phyloP scores from a whole-genome alignment of 2,888 invertebrate genomes.

The Melangyna quadrimaculata region DNA sequence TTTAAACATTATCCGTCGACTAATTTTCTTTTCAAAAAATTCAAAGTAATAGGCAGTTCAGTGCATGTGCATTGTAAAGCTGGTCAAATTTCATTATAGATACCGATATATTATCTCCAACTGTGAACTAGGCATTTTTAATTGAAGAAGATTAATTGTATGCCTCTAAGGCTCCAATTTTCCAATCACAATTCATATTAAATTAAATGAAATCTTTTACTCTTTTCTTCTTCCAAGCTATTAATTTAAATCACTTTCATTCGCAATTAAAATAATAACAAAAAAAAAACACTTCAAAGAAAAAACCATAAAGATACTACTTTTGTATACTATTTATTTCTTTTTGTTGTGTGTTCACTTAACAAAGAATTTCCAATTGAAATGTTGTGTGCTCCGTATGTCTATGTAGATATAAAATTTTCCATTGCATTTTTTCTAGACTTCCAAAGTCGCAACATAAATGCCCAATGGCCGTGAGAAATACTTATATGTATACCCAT shows the following conservation, averaged over 20 bases:
- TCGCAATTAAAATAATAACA: conserved; percentile 2
- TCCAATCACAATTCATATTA: not conserved
- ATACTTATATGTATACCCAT: conserved; percentile 1
- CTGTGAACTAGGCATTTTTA: not conserved
- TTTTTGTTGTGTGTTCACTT: not conserved
- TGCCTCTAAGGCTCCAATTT: not conserved
- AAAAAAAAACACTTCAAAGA: not conserved
- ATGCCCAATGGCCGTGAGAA: conserved; percentile 51
- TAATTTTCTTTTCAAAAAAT: too few relatives aligned
- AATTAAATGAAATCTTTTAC: not conserved
- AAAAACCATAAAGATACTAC: not conserved
- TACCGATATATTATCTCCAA: too few relatives aligned
- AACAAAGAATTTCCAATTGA: not conserved
- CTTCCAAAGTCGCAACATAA: conserved; percentile 53
- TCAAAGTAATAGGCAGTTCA: too few relatives aligned
- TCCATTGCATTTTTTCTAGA: conserved; percentile 34
- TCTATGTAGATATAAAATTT: not conserved
- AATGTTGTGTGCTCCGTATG: not conserved
- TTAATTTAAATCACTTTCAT: conserved; percentile 52
- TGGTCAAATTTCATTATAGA: too few relatives aligned
- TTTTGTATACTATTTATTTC: not conserved
- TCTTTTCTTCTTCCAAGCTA: not conserved
- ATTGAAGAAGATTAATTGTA: not conserved
- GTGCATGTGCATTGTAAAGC: too few relatives aligned
- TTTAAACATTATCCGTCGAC: too few relatives aligned